Base-by-base conservation (phyloP, 2,113 vertebrate species). In the Mesitornis unicolor region DNA sequence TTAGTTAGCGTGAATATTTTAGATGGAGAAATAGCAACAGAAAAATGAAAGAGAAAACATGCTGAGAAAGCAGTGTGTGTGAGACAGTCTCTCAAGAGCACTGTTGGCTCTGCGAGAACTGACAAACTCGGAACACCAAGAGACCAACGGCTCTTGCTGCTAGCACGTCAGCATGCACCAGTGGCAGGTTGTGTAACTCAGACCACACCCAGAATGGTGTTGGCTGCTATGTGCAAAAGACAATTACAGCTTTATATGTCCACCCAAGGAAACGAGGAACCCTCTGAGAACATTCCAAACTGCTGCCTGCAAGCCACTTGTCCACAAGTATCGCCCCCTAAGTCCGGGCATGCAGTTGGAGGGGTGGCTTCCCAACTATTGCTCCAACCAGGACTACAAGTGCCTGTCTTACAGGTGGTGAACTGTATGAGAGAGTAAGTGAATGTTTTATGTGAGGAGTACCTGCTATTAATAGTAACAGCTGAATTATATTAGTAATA, bases 151-250 rank as follows among this genome's bases (percentile, higher is more conserved):
- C 17, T 53, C 56, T 68, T 68, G 53, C 38, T 36, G 64, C 43
- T 36, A 26, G 33, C 33, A 21, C 0, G 0, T 29, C 13, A 22
- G 38, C 1, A 1, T 50, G 31, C 50, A 50, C 50, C 59, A 38
- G 0, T 25, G 20, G 7, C 6, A 13, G 36, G 36, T 24, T 40
- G 18, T 13, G 1, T 53, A 79, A 67, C 57, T 75, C 35, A 4
- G 48, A 45, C 35, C 40, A 10, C 53, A 40, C 14, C 26, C 40
- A 33, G 28, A 43, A 26, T 13, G 28, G 29, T 48, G 24, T 33
- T 89, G 33, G 53, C 42, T 47, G 71, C 48, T 84, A 2, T 15
- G 47, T 12, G 36, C 43, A 93, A 64, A 77, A 29, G 28, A 56
- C 48, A 54, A 43, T 56, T 50, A 47, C 48, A 54, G 22, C 36